Base-by-base conservation (phyloP, 2,888 invertebrate genomes). In the Apoda limacodes region DNA sequence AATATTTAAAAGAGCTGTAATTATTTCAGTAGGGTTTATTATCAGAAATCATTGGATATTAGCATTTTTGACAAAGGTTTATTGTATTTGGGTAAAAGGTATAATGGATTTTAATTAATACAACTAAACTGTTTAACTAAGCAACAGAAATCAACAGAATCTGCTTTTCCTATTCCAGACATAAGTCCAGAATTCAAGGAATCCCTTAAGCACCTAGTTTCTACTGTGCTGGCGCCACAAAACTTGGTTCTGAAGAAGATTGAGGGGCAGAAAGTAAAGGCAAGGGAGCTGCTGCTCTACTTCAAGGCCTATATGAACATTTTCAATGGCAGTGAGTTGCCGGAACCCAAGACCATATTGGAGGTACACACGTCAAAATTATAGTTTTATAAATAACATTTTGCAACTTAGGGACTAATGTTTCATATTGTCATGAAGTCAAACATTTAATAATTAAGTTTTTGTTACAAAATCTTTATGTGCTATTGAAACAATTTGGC, bases 261-360 rank as follows among this genome's bases (percentile, higher is more conserved):
- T 47, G 92, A 94, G 53, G 98, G 98, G 0, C 90, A 93, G 59
- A 87, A 88, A 50, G 90, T 99, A 14, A 93, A 93, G 55, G 94
- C 94, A 13, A 87, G 92, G 43, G 96, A 98, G 66, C 82, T 99
- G 46, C 83, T 98, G 45, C 94, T 96, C 67, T 99, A 99, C 81
- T 98, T 98, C 80, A 95, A 95, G 71, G 93, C 95, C 9, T 99
- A 99, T 63, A 93, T 98, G 72, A 91, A 92, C 60, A 93, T 98
- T 46, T 99, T 98, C 72, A 95, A 95, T 68, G 97, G 98, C 15
- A 93, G 94, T 55, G 95, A 97, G 60, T 80, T 99, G 48, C 99
- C 99, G 0, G 97, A 98, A 71, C 99, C 98, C 1, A 99, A 98
- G 72, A 95, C 95, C 37, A 98, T 99, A 91, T 84, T 99, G 45